Evolutionary conservation across 1,140 invertebrate species (phyloP).

Genomic region (Xylocopa sonorina): DNA sequence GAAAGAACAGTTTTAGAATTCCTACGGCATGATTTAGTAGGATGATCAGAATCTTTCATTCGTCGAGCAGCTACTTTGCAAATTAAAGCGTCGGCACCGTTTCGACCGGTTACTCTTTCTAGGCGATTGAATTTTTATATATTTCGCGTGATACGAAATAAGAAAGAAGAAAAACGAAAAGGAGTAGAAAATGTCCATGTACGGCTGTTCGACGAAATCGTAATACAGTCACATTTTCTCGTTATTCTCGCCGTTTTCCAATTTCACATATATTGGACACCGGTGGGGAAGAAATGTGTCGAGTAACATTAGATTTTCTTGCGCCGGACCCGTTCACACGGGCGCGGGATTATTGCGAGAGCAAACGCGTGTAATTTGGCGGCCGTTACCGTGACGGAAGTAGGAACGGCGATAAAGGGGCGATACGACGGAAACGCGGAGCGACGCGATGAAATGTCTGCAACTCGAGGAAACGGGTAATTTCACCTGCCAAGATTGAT

Average conservation of each 20-base stretch:
- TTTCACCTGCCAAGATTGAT: not conserved
- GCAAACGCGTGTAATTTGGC: constrained; percentile 17
- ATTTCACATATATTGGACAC: not conserved
- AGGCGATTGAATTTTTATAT: too few relatives aligned
- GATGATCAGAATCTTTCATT: not conserved
- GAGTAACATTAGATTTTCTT: constrained; percentile 5
- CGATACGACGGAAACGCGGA: constrained; percentile 12
- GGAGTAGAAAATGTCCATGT: too few relatives aligned
- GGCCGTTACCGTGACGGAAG: constrained; percentile 28
- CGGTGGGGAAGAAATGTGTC: not conserved
- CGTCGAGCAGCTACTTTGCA: too few relatives aligned
- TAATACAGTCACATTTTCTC: not conserved
- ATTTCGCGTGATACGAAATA: too few relatives aligned
- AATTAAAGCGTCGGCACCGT: not conserved
- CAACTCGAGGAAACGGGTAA: constrained; percentile 4
- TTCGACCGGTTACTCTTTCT: too few relatives aligned
- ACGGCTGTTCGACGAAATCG: too few relatives aligned
- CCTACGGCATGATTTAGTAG: not conserved
- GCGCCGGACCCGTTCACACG: not conserved
- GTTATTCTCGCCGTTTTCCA: not conserved
- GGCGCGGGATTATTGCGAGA: not conserved
- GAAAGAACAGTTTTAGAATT: not conserved
- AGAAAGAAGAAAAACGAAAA: too few relatives aligned
- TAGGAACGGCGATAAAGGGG: not conserved
- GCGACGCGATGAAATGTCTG: constrained; percentile 1